Conservation (phyloP, 2,113 vertebrate species). For the Emberiza fucata region DNA sequence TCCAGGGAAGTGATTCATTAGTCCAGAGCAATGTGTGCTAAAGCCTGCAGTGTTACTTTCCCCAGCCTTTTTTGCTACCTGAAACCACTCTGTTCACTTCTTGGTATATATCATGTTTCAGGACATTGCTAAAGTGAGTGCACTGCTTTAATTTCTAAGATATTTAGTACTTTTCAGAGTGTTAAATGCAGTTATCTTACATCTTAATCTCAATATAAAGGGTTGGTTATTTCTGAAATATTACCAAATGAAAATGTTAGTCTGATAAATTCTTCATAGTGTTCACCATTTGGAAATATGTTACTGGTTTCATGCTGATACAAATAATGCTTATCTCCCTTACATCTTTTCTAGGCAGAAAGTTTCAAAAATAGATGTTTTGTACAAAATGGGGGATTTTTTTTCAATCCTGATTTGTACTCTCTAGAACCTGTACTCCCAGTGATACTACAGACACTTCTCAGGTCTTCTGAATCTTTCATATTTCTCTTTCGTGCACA, state of each 20-base stretch:
- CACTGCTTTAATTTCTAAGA: neutral
- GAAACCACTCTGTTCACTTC: neutral
- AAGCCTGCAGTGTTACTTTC: neutral
- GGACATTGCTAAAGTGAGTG: neutral
- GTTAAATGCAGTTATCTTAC: neutral
- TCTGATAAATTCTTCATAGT: neutral
- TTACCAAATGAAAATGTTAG: neutral
- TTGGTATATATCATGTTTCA: neutral
- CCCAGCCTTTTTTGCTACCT: neutral
- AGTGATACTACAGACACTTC: neutral
- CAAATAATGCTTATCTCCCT: neutral
- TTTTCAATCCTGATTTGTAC: neutral
- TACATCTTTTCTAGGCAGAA: neutral
- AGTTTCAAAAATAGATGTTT: neutral
- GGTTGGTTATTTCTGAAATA: neutral
- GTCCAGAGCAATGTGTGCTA: neutral
- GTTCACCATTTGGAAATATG: neutral
- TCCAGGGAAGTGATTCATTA: constrained; percentile 15
- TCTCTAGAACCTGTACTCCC: neutral
- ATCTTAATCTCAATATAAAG: neutral
- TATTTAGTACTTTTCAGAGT: neutral
- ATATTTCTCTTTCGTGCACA: neutral
- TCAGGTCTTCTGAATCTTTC: neutral
- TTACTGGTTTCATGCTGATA: neutral
- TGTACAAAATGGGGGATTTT: neutral